These are phyloP conservation scores for Rallus limicola DNA, from an alignment of 2,113 vertebrate genomes.

Conservation along the genomic window DNA sequence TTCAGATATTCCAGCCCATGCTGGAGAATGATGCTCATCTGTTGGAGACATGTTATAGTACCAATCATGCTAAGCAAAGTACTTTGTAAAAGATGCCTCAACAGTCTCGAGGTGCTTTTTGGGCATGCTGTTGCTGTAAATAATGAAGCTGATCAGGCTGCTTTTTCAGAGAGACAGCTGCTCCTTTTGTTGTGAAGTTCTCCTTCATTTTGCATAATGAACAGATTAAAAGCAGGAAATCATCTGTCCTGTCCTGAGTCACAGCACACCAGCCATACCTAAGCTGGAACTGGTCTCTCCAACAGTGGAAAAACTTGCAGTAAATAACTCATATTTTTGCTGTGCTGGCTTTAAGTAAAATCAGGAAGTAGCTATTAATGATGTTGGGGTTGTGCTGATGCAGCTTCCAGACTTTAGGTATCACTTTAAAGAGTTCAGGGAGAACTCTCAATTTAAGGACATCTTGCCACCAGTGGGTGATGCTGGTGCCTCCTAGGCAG, in stretches of 20 bases:
- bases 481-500: background rate
- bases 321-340: background rate
- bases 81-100: background rate
- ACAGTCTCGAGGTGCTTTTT: background rate
- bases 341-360: background rate
- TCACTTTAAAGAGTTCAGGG: background rate
- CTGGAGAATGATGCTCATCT: background rate
- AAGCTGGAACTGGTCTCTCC: background rate
- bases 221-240: background rate
- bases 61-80: background rate
- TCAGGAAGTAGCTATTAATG: too few relatives aligned
- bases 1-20: background rate
- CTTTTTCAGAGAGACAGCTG: background rate
- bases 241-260: background rate
- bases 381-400: background rate
- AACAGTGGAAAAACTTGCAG: background rate
- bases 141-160: background rate
- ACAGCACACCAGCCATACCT: background rate
- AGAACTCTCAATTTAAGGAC: background rate
- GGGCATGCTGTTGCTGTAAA: background rate
- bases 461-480: background rate
- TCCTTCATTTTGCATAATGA: background rate
- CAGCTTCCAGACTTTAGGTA: background rate
- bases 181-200: background rate
- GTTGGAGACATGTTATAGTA: background rate